Percentiles rank a stretch among this genome's conserved stretches.
Evolutionary conservation across 2,797 vertebrate genomes (phyloP).

Genomic region (Adelosebastes latens): DNA sequence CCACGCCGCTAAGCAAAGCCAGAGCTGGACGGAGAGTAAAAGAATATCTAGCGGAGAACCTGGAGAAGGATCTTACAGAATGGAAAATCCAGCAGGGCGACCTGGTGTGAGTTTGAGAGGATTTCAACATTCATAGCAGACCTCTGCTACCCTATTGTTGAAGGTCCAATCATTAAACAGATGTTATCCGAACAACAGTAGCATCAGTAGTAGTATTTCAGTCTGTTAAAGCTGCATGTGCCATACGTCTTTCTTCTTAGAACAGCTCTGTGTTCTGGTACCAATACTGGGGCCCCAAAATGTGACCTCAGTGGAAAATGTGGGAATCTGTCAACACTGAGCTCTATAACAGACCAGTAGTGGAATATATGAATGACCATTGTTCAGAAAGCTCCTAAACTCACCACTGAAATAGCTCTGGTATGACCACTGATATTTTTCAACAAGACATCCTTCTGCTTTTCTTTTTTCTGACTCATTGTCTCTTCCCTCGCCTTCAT

Average conservation of each 20-base stretch:
- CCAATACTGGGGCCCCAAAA: background rate
- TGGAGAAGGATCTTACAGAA: constrained; percentile 42
- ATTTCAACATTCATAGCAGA: constrained; percentile 41
- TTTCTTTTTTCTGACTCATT: background rate
- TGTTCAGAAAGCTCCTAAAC: constrained; percentile 19
- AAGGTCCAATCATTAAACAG: constrained; percentile 38
- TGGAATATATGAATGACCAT: constrained; percentile 23
- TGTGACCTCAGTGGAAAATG: constrained; percentile 34
- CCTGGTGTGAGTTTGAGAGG: constrained; percentile 18
- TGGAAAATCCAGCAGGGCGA: constrained; percentile 58
- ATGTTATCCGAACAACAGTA: constrained; percentile 31
- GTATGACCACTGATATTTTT: background rate
- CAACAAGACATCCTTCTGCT: background rate
- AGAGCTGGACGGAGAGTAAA: constrained; percentile 44
- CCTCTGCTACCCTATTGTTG: constrained; percentile 7
- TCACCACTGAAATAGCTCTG: constrained; percentile 18
- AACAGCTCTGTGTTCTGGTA: constrained; percentile 4
- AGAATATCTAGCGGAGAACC: constrained; percentile 34
- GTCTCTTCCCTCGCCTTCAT: background rate
- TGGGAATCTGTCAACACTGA: constrained; percentile 11
- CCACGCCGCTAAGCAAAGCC: constrained; percentile 36
- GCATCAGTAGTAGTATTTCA: background rate
- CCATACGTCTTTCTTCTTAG: background rate
- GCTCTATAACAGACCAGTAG: constrained; percentile 8
- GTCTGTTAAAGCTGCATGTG: background rate